Evolutionary conservation across 53 echinoderm and acorn worm genomes (phyloP).

Genomic region (Temnopleurus reevesii): DNA sequence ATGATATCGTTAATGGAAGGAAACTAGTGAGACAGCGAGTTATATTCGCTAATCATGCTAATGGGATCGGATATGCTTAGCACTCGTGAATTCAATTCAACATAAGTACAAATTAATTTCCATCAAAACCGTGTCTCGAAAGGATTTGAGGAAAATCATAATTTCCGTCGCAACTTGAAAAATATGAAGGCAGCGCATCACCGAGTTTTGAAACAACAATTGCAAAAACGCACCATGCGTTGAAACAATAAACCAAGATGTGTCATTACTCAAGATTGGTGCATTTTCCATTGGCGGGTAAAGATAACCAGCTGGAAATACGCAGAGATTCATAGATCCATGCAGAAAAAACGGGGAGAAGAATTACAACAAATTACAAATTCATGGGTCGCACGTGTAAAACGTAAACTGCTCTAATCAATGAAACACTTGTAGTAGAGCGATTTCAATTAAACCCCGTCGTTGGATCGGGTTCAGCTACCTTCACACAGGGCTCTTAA

Average conservation of each 20-base stretch:
- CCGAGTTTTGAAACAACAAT: background rate
- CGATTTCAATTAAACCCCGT: constrained; percentile 12
- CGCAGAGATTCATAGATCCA: background rate
- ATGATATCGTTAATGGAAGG: background rate
- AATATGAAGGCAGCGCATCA: background rate
- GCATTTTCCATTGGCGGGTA: background rate
- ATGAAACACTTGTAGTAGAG: background rate
- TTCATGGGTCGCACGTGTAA: constrained; percentile 3
- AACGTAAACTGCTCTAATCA: constrained; percentile 19
- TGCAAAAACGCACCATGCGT: background rate
- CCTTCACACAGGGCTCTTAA: constrained; percentile 15
- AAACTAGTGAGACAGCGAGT: background rate
- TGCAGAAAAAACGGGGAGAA: background rate
- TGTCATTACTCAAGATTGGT: background rate
- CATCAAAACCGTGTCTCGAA: background rate
- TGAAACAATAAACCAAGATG: background rate
- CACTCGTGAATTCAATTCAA: constrained; percentile 11
- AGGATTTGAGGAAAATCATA: constrained; percentile 21
- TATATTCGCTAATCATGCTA: background rate
- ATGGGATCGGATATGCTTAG: background rate
- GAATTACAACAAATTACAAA: background rate
- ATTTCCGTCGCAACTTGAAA: background rate
- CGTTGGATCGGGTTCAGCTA: constrained; percentile 20
- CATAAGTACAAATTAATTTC: constrained; percentile 6
- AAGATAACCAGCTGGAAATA: constrained; percentile 6